phyloP scores from a whole-genome alignment of 2,888 invertebrate genomes.

The Ophion ventricosus region DNA sequence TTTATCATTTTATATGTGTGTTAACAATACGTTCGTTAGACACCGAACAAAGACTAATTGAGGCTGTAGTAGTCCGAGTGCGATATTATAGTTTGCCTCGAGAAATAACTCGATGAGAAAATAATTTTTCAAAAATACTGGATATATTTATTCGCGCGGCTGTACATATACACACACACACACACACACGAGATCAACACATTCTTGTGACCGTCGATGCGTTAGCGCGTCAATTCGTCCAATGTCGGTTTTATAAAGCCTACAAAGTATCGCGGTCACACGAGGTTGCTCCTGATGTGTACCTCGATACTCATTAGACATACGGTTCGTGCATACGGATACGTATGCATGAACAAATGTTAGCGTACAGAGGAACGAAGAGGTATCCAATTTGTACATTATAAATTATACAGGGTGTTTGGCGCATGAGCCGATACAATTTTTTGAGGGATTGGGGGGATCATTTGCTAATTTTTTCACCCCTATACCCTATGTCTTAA shows the following conservation, averaged over 20 bases:
- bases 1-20: not conserved
- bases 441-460: too few species aligned
- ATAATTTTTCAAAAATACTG: not conserved
- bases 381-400: slow-evolving; percentile 25
- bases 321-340: too few species aligned
- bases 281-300: slow-evolving; percentile 57
- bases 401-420: slow-evolving; percentile 20
- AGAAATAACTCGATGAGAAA: not conserved
- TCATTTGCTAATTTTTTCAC: too few species aligned
- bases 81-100: not conserved
- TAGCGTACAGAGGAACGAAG: not conserved
- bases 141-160: not conserved
- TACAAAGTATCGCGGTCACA: slow-evolving; percentile 64
- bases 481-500: too few species aligned
- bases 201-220: slow-evolving; percentile 48
- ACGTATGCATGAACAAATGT: not conserved
- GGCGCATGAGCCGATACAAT: too few species aligned
- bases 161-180: slow-evolving; percentile 6
- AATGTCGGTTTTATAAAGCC: slow-evolving; percentile 55
- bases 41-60: not conserved
- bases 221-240: slow-evolving; percentile 50
- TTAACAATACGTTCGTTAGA: slow-evolving; percentile 5
- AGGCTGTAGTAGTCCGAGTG: not conserved
- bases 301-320: slow-evolving; percentile 45
- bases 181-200: not conserved